Evolutionary conservation across 2,888 invertebrate species (phyloP), one percentile per base, ranked within the genome.

Genomic region (Boloria selene): DNA sequence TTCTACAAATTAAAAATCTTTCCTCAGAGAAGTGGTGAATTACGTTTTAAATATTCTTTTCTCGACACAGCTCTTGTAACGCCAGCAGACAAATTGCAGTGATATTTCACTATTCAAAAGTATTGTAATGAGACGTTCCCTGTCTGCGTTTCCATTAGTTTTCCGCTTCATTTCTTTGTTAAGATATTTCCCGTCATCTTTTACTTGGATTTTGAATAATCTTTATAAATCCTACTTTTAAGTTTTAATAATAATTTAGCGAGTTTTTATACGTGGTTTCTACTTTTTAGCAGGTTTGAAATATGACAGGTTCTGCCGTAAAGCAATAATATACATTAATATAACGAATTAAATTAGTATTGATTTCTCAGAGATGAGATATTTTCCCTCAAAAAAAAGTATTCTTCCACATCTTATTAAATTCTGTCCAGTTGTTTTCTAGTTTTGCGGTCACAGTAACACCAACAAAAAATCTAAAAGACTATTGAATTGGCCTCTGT

Each of bases 61-160:
- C 38, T 31, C 49, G 62, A 62, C 56, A 17, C 58, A 31, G 61
- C 38, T 60, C 56, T 61, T 44, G 67, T 67, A 44, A 17, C 66
- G 67, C 64, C 69, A 64, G 61, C 64, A 61, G 54, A 64, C 69
- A 67, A 54, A 67, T 64, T 67, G 64, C 64, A 64, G 61, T 64
- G 64, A 65, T 66, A 69, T 63, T 69, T 62, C 60, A 49, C 58
- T 51, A 69, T 67, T 67, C 67, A 69, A 61, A 56, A 58, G 61
- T 55, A 18, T 55, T 38, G 47, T 67, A 64, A 67, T 58, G 61
- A 64, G 61, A 61, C 67, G 63, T 58, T 61, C 61, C 53, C 56
- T 67, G 61, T 64, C 66, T 26, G 66, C 31, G 49, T 58, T 69
- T 44, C 66, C 63, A 62, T 54, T 56, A 52, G 52, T 49, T 62